phyloP scores from a whole-genome alignment of 2,113 vertebrate genomes.

The Callionymus lyra region DNA sequence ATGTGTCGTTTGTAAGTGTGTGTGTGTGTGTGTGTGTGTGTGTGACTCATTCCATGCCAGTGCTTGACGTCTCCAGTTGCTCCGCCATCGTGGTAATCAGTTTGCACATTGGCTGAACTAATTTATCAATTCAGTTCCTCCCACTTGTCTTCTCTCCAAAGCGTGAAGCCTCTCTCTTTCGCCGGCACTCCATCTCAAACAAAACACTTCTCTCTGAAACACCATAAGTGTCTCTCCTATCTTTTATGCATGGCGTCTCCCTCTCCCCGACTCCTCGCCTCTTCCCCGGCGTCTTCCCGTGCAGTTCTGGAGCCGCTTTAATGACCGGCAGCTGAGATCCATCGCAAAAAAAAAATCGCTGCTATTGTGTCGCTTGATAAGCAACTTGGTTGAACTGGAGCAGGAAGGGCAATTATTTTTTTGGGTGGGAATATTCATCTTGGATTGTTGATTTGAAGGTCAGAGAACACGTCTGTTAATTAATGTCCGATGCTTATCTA shows the following conservation, averaged over 20 bases:
- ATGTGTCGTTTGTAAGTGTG: conserved; percentile 19
- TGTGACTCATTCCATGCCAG: conserved; percentile 34
- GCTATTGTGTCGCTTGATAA: no score
- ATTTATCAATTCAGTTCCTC: conserved; percentile 66
- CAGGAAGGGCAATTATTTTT: no score
- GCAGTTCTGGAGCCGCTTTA: conserved; percentile 10
- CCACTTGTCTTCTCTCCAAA: conserved; percentile 57
- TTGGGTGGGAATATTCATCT: no score
- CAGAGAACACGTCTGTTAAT: no score
- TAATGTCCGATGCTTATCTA: no score
- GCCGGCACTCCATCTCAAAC: conserved; percentile 24
- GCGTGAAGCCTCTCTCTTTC: conserved; percentile 39
- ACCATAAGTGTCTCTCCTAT: conserved; percentile 38
- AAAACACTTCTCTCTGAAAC: conserved; percentile 39
- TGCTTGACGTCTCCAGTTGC: conserved; percentile 52
- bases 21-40: conserved; percentile 5
- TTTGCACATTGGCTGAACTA: conserved; percentile 62
- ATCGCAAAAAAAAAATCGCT: no score
- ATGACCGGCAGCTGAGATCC: no score
- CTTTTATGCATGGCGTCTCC: conserved; percentile 52
- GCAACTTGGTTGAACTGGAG: no score
- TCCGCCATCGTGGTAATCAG: conserved; percentile 59
- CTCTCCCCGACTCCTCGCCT: conserved; percentile 28
- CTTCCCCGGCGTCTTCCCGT: conserved; percentile 22
- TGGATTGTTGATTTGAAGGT: no score